Percentiles rank a stretch among this genome's conserved stretches.
Evolutionary conservation across 2,888 invertebrate genomes (phyloP).

Genomic region (Yponomeuta cagnagella): DNA sequence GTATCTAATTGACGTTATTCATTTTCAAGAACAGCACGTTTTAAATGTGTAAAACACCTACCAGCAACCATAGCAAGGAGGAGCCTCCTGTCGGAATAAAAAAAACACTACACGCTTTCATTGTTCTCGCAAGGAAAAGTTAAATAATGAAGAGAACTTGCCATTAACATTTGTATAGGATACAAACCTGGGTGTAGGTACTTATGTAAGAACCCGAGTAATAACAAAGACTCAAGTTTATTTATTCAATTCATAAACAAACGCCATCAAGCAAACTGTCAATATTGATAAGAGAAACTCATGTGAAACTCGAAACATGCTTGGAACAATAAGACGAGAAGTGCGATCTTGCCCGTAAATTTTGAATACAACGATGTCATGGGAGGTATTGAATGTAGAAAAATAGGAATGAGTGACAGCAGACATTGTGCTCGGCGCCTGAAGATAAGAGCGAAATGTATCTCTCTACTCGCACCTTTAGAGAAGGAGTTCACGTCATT

Average conservation of each 20-base stretch:
- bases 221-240: slow-evolving; percentile 1
- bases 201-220: too few species aligned
- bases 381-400: slow-evolving; percentile 20
- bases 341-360: slow-evolving; percentile 7
- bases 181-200: too few species aligned
- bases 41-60: too few species aligned
- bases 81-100: too few species aligned
- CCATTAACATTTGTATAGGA: too few species aligned
- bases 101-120: too few species aligned
- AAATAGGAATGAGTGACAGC: slow-evolving; percentile 23
- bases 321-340: slow-evolving; percentile 8
- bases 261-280: slow-evolving; percentile 7
- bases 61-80: too few species aligned
- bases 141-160: too few species aligned
- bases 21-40: too few species aligned
- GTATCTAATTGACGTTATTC: too few species aligned
- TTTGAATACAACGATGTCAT: slow-evolving; percentile 12
- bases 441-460: slow-evolving; percentile 14
- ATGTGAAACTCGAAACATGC: slow-evolving; percentile 13
- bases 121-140: too few species aligned
- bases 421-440: slow-evolving; percentile 14
- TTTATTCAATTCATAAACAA: neutral
- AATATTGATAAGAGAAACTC: slow-evolving; percentile 15
- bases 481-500: slow-evolving; percentile 18
- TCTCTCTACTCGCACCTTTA: neutral